A percentile compares a stretch with the other conserved stretches of the same genome.
Evolutionary conservation across 2,113 vertebrate genomes (phyloP).

Genomic region (Pelmatolapia mariae): DNA sequence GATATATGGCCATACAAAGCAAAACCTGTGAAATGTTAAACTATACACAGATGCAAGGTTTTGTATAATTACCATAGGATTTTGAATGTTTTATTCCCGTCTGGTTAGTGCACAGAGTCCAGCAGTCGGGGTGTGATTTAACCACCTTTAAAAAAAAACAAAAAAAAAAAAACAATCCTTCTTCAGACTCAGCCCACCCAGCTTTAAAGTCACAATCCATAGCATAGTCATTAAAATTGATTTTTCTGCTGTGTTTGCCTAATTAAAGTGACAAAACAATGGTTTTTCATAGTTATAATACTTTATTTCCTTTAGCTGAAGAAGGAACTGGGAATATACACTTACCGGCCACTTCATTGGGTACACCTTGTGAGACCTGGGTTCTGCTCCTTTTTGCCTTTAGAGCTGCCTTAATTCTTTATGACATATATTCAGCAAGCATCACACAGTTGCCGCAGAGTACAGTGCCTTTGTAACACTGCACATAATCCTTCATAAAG

Average conservation of each 20-base stretch:
- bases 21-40: not conserved
- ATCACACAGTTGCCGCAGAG: not conserved
- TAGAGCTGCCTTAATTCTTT: not conserved
- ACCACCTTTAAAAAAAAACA: not conserved
- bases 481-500: not conserved
- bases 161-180: not conserved
- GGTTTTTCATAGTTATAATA: not conserved
- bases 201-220: not conserved
- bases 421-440: not conserved
- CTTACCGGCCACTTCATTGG: accelerated
- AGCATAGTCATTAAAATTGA: not conserved
- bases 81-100: not conserved
- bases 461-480: not conserved
- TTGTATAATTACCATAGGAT: not conserved
- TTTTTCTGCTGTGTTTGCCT: accelerated
- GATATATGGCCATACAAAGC: not conserved
- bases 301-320: not conserved
- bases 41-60: not conserved
- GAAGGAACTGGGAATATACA: not conserved
- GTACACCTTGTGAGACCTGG: not conserved
- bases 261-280: not conserved
- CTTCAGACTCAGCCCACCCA: not conserved
- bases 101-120: not conserved
- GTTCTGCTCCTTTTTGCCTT: not conserved
- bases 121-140: not conserved